phyloP scores from a whole-genome alignment of 2,113 vertebrate genomes.

The Zosterops japonicus region DNA sequence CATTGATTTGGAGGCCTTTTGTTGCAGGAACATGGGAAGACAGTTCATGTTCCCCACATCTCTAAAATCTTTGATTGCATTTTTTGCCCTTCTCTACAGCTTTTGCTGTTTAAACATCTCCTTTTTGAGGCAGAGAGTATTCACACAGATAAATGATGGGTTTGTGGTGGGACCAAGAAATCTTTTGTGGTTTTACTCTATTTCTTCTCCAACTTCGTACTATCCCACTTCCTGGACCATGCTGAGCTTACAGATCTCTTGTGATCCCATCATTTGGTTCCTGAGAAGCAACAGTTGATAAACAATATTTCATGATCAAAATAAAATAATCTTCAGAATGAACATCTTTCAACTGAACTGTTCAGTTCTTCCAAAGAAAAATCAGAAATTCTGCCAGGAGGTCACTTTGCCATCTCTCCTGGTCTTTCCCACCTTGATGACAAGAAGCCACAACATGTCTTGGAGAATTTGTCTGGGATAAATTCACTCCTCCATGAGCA shows the following conservation, averaged over 20 bases:
- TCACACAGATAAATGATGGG: not conserved
- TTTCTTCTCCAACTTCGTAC: not conserved
- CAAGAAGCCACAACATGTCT: not conserved
- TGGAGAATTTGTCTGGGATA: not conserved
- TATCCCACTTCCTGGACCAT: not conserved
- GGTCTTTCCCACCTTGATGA: not conserved
- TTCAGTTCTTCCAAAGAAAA: not conserved
- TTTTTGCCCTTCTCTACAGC: not conserved
- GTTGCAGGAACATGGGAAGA: not conserved
- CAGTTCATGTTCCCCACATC: not conserved
- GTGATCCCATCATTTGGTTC: not conserved
- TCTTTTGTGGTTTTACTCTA: not conserved
- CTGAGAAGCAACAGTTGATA: not conserved
- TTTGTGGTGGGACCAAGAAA: not conserved
- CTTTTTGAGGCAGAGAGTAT: not conserved
- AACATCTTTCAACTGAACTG: not conserved
- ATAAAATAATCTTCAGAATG: not conserved
- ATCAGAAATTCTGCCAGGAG: not conserved
- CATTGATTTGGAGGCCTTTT: constrained; percentile 36
- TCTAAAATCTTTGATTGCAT: not conserved
- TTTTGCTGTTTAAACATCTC: not conserved
- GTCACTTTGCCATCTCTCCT: not conserved
- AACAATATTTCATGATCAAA: not conserved
- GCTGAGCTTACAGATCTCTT: not conserved
- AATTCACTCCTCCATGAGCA: not conserved